These are phyloP conservation scores for Tipula unca DNA, from an alignment of 2,888 invertebrate species.

Conservation along the genomic window DNA sequence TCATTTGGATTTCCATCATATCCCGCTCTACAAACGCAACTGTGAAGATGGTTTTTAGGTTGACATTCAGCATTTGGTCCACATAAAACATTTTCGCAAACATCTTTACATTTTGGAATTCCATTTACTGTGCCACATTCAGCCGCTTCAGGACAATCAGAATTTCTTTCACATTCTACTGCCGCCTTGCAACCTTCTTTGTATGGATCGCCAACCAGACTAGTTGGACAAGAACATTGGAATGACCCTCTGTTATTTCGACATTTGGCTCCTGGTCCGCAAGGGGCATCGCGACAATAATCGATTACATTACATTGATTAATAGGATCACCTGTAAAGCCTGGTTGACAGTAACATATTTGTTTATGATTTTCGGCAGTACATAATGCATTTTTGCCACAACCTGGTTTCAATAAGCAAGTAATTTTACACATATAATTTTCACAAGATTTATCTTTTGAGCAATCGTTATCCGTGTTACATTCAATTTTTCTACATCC, in stretches of 20 bases:
- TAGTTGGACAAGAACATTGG: constrained; percentile 68
- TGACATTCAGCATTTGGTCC: constrained; percentile 78
- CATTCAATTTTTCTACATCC: constrained; percentile 79
- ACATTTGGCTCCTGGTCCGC: constrained; percentile 72
- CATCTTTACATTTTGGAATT: constrained; percentile 71
- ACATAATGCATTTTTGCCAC: constrained; percentile 77
- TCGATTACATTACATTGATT: constrained; percentile 65
- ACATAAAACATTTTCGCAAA: constrained; percentile 68
- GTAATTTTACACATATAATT: constrained; percentile 77
- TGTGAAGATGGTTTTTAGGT: constrained; percentile 63
- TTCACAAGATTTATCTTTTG: constrained; percentile 75
- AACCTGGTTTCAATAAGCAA: constrained; percentile 72
- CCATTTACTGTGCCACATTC: constrained; percentile 65
- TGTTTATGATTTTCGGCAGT: constrained; percentile 74
- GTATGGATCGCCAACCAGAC: constrained; percentile 77
- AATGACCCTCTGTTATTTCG: constrained; percentile 71
- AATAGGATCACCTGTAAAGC: constrained; percentile 71
- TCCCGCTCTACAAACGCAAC: constrained; percentile 69
- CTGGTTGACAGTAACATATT: constrained; percentile 78
- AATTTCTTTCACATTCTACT: constrained; percentile 69
- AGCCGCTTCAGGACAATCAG: constrained; percentile 73
- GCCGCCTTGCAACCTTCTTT: constrained; percentile 72
- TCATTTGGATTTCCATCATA: constrained; percentile 70
- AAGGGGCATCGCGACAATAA: constrained; percentile 69
- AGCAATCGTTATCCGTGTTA: constrained; percentile 58